Percentiles rank a stretch among this genome's conserved stretches.
These are phyloP conservation scores for Zaprionus obscuricornis DNA, from an alignment of 2,888 invertebrate species.

Conservation along the genomic window DNA sequence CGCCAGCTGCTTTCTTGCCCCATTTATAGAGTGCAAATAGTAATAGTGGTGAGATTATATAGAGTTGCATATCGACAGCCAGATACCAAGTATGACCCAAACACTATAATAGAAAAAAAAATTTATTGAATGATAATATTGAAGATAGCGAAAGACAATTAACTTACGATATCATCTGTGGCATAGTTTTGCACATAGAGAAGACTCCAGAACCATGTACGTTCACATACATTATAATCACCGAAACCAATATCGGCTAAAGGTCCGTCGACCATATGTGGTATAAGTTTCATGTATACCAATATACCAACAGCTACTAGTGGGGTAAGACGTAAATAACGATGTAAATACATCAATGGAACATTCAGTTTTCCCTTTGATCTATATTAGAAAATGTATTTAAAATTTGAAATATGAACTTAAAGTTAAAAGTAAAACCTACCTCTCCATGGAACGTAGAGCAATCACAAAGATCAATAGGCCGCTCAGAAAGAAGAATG, in stretches of 20 bases:
- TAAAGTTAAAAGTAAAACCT: neutral
- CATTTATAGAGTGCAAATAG: constrained; percentile 83
- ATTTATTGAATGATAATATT: neutral
- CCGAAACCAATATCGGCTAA: constrained; percentile 60
- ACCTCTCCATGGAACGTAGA: constrained; percentile 61
- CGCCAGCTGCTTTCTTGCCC: constrained; percentile 61
- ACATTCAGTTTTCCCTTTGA: constrained; percentile 63
- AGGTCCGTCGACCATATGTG: constrained; percentile 83
- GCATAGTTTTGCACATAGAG: constrained; percentile 84
- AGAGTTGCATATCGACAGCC: constrained; percentile 85
- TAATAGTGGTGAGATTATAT: constrained; percentile 84
- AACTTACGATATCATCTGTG: constrained; percentile 64
- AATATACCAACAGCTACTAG: constrained; percentile 83
- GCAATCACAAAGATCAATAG: constrained; percentile 83
- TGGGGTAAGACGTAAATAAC: constrained; percentile 84
- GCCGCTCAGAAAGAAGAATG: constrained; percentile 86
- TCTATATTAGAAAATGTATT: constrained; percentile 25
- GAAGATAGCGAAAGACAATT: neutral
- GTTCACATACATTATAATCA: constrained; percentile 51
- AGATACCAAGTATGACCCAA: constrained; percentile 85
- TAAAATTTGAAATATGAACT: neutral
- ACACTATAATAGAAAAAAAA: constrained; percentile 76
- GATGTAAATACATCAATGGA: constrained; percentile 72
- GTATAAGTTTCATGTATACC: constrained; percentile 82
- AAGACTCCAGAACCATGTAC: constrained; percentile 83